Conservation (phyloP, 2,113 vertebrate genomes). For the Dolichallabes microphthalmus region DNA sequence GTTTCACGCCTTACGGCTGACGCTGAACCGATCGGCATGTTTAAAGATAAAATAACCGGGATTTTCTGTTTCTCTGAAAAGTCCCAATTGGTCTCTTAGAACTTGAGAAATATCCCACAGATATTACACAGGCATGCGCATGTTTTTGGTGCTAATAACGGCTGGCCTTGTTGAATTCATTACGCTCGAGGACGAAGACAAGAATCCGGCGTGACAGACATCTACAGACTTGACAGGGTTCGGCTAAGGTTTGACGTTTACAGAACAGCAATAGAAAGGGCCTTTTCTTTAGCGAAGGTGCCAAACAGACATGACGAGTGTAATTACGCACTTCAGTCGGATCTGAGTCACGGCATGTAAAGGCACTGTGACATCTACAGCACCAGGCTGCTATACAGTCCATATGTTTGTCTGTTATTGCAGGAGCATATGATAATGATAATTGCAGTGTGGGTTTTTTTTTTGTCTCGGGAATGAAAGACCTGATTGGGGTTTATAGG, state of each 20-base stretch:
- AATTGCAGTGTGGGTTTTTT: slow-evolving; percentile 43
- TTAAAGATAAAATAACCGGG: background rate
- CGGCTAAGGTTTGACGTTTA: slow-evolving; percentile 9
- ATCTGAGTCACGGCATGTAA: slow-evolving; percentile 6
- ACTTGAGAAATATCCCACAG: background rate
- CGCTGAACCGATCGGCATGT: background rate
- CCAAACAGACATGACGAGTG: slow-evolving; percentile 34
- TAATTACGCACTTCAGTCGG: slow-evolving; percentile 43
- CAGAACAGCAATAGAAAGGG: slow-evolving; percentile 9
- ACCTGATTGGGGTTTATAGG: slow-evolving; percentile 47
- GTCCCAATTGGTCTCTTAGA: background rate
- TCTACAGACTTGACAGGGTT: slow-evolving; percentile 19
- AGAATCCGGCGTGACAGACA: background rate
- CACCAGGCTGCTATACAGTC: slow-evolving; percentile 1
- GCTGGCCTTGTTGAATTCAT: background rate
- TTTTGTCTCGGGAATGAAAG: slow-evolving; percentile 42
- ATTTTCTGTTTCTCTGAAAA: background rate
- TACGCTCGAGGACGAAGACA: background rate
- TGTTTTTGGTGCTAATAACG: slow-evolving; percentile 1
- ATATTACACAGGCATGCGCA: background rate
- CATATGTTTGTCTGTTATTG: slow-evolving; percentile 21
- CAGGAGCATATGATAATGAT: slow-evolving; percentile 34
- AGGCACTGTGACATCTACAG: slow-evolving; percentile 3
- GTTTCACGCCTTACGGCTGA: background rate
- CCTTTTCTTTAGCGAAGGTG: background rate